Percentiles rank a stretch among this genome's conserved stretches.
These are phyloP conservation scores for Microtus oregoni DNA, from an alignment of 2,113 vertebrate genomes.

Conservation along the genomic window DNA sequence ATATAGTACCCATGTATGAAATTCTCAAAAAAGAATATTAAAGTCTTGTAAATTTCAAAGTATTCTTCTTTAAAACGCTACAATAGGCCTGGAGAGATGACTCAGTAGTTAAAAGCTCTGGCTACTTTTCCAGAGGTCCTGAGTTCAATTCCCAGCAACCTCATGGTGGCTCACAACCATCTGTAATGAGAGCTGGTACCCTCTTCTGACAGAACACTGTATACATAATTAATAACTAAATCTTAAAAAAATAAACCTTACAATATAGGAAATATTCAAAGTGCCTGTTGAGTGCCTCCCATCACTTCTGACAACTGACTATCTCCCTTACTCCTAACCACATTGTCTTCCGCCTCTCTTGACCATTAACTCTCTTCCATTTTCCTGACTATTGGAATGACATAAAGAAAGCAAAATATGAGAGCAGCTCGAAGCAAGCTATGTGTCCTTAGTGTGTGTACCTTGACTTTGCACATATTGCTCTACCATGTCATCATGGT, in stretches of 20 bases:
- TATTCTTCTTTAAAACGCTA: not conserved
- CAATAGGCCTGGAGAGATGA: too few species aligned
- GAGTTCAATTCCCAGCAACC: too few species aligned
- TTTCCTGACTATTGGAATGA: not conserved
- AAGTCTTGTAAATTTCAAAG: not conserved
- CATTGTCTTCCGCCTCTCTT: too few species aligned
- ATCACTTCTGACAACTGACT: not conserved
- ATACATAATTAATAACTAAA: too few species aligned
- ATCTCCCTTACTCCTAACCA: not conserved
- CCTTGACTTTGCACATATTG: not conserved
- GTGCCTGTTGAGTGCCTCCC: not conserved
- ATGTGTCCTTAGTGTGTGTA: not conserved
- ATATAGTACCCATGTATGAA: not conserved
- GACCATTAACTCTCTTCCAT: not conserved
- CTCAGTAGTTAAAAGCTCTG: too few species aligned
- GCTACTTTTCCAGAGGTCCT: too few species aligned
- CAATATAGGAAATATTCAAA: not conserved
- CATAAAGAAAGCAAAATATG: rapidly evolving
- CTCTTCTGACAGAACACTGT: too few species aligned
- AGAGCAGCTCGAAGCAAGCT: not conserved
- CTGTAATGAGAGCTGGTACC: too few species aligned
- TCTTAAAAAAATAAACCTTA: too few species aligned
- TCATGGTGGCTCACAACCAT: too few species aligned
- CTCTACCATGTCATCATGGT: rapidly evolving
- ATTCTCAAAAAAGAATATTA: not conserved